Evolutionary conservation across 2,113 vertebrate species (phyloP).

Genomic region (Phalacrocorax carbo): DNA sequence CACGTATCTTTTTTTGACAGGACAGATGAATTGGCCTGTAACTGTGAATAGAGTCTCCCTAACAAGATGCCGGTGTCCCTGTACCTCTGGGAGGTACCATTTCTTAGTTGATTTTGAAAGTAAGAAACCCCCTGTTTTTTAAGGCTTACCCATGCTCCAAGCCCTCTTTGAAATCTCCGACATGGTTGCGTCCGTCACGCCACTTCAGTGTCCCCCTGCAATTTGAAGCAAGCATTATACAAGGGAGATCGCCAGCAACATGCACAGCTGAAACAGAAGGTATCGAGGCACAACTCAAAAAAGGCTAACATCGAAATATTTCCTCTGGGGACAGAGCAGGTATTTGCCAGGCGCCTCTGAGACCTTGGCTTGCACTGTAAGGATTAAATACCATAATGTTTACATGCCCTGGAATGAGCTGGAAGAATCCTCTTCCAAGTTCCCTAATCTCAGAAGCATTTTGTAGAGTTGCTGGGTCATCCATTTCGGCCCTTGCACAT

Average conservation of each 20-base stretch:
- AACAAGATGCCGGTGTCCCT: accelerated
- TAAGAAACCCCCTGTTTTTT: accelerated
- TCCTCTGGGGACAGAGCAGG: not conserved
- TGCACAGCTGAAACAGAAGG: not conserved
- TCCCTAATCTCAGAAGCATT: not conserved
- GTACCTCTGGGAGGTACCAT: not conserved
- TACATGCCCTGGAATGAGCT: not conserved
- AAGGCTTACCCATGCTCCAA: conserved; percentile 77
- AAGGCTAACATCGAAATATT: not conserved
- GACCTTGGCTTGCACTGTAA: not conserved
- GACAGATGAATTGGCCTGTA: not conserved
- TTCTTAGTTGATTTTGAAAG: not conserved
- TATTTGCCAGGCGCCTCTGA: not conserved
- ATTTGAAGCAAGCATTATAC: not conserved
- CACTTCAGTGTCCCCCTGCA: conserved; percentile 78
- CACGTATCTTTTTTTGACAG: no score
- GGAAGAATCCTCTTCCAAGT: not conserved
- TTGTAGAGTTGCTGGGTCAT: not conserved
- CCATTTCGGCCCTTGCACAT: not conserved
- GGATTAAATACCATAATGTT: not conserved
- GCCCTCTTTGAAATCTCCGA: conserved; percentile 73
- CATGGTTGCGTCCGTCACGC: conserved; percentile 69
- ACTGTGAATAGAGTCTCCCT: not conserved
- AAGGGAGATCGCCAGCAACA: not conserved
- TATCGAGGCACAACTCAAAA: no score